A percentile compares a stretch with the other conserved stretches of the same genome.
Evolutionary conservation across 1,140 invertebrate species (phyloP).

Genomic region (Ceratoteleas bidentatus): DNA sequence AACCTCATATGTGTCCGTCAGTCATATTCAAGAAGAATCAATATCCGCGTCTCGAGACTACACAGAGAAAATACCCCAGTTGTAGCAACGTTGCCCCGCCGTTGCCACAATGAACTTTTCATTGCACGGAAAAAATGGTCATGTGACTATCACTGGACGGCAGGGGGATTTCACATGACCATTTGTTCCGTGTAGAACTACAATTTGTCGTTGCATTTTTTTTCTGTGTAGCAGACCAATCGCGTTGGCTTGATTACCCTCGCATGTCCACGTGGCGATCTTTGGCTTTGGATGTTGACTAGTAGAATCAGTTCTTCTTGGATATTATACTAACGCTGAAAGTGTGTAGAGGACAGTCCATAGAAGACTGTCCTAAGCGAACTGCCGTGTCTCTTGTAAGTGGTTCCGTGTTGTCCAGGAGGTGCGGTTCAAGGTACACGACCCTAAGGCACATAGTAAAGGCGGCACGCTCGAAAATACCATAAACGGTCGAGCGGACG

Average conservation of each 20-base stretch:
- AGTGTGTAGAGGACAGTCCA: conserved; percentile 69
- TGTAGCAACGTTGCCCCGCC: no score
- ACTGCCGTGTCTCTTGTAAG: conserved; percentile 85
- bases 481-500: conserved; percentile 89
- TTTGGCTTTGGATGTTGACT: background rate
- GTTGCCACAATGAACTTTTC: no score
- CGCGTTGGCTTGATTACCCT: no score
- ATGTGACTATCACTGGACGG: no score
- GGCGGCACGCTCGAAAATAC: conserved; percentile 94
- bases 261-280: background rate
- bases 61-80: no score
- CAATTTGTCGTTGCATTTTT: no score
- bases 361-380: conserved; percentile 73
- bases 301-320: conserved; percentile 22
- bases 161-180: no score
- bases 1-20: no score
- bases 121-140: no score
- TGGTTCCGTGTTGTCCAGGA: conserved; percentile 91
- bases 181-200: no score
- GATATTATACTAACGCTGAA: conserved; percentile 23
- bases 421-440: conserved; percentile 96
- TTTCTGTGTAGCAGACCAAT: no score
- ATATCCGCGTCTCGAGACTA: background rate
- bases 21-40: background rate
- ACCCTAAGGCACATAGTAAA: conserved; percentile 95